phyloP scores from a whole-genome alignment of 2,888 invertebrate genomes.

The Cordilura impudica region DNA sequence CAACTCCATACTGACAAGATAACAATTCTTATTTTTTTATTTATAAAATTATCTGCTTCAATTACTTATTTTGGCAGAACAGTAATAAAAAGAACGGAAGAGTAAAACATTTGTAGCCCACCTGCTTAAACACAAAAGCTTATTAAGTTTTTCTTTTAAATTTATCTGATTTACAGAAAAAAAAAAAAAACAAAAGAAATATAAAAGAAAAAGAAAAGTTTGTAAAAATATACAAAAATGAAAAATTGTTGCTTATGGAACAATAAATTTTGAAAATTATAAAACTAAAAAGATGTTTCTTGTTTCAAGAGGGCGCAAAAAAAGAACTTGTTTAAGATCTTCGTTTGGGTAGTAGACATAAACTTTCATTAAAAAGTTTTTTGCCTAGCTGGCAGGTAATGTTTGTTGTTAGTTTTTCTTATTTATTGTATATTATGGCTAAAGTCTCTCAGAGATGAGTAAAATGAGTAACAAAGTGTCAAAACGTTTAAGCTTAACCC shows the following conservation, averaged over 20 bases:
- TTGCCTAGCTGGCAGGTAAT: not conserved
- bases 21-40: too few species aligned
- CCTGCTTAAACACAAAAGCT: conserved; percentile 29
- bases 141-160: conserved; percentile 43
- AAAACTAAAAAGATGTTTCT: not conserved
- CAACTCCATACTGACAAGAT: not conserved
- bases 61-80: not conserved
- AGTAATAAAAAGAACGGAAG: not conserved
- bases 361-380: not conserved
- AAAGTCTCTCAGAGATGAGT: not conserved
- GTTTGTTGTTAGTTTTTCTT: not conserved
- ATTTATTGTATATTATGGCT: not conserved
- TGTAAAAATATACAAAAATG: not conserved
- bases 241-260: not conserved
- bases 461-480: not conserved
- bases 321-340: not conserved
- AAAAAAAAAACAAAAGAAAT: not conserved
- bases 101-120: conserved; percentile 2
- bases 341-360: too few species aligned
- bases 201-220: not conserved
- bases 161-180: conserved; percentile 6
- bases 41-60: not conserved
- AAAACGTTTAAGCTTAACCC: too few species aligned
- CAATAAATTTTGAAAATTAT: not conserved
- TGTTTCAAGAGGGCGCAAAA: too few species aligned